Percentiles rank a stretch among this genome's conserved stretches.
These are phyloP conservation scores for Psammodynastes pulverulentus DNA, from an alignment of 2,113 vertebrate species.

Conservation along the genomic window DNA sequence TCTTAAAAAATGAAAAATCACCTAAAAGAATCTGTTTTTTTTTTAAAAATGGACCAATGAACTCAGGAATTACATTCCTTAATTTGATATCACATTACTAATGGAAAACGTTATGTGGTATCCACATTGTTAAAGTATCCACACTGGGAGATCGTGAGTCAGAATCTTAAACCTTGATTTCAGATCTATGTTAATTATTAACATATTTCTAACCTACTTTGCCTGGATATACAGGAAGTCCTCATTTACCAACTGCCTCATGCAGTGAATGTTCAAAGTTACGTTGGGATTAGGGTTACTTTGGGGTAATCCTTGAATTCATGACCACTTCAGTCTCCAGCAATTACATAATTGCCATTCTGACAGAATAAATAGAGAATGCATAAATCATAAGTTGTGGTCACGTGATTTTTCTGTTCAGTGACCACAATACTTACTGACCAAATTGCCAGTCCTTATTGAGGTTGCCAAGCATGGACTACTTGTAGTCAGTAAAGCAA, in stretches of 20 bases:
- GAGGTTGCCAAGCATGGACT: not conserved
- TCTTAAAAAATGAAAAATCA: slow-evolving; percentile 3
- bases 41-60: not conserved
- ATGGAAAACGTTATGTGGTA: not conserved
- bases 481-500: not conserved
- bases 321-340: not conserved
- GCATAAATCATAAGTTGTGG: not conserved
- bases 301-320: not conserved
- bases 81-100: not conserved
- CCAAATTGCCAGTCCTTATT: not conserved
- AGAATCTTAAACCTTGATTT: not conserved
- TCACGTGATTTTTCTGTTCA: not conserved
- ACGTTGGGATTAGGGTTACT: too few relatives aligned
- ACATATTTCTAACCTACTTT: not conserved
- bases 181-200: not conserved
- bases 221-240: not conserved
- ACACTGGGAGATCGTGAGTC: not conserved
- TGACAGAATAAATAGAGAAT: not conserved
- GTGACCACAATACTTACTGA: not conserved
- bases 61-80: not conserved
- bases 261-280: not conserved
- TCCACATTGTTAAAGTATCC: not conserved
- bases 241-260: not conserved
- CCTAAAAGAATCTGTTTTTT: not conserved
- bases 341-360: not conserved